Evolutionary conservation across 1,140 invertebrate genomes (phyloP), one percentile per base, ranked within the genome.

Genomic region (Drosophila lacteicornis): DNA sequence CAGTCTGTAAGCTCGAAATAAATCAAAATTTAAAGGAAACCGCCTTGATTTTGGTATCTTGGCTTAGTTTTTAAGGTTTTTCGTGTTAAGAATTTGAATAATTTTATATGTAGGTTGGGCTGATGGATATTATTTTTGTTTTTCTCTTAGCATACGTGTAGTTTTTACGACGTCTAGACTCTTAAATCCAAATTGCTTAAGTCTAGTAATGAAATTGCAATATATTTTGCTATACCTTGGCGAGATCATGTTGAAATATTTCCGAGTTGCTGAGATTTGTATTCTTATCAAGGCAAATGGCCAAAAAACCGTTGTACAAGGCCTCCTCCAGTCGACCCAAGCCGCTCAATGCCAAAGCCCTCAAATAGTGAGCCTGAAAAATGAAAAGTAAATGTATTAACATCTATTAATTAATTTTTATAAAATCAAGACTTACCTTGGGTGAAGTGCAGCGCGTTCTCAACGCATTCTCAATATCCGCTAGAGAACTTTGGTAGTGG

Each of bases 371-470:
- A 27, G 95, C 96, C 95, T 96, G 33, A 27, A 51, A 59, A 12
- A 13, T 43, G 1, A 38, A 38, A 4, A 57, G 6, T 1, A 88
- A 43, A 53, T 2, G 2, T 6, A 38, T 33, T 8, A 33, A 3
- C 8, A 6, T 17, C 46, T 11, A 46, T 17, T 4, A 27, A 17
- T 27, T 17, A 6, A 47, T 12, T 30, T 15, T 11, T 9, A 0
- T 17, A 15, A 5, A n/a, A 19, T 33, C 9, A 22, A 49, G 2
- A 79, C 91, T 94, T 88, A 96, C 96, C 94, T 96, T 96, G 66
- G 95, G 94, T 95, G 96, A 97, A 66, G 95, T 94, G 38, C 96
- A 96, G 67, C 95, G 94, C 40, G 96, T 91, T 79, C 94, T 94
- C 47, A 96, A 93, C 12, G 95, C 95, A 70, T 94, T 93, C 79